phyloP scores from a whole-genome alignment of 1,140 invertebrate genomes.

The Lanistes nyassanus region DNA sequence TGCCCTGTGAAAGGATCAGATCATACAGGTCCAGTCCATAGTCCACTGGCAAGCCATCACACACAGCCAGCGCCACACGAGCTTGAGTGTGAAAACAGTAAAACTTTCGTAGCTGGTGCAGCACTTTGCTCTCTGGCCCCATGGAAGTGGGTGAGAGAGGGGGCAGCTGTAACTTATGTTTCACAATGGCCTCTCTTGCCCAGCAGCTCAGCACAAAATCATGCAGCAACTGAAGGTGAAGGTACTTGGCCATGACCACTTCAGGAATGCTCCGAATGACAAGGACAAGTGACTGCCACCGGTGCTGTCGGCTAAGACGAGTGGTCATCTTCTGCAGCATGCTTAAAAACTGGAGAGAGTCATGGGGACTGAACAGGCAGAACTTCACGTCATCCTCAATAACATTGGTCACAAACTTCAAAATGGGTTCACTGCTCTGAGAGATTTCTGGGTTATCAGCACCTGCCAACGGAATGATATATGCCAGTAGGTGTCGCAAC shows the following conservation, averaged over 20 bases:
- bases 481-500: conserved; percentile 54
- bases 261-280: conserved; percentile 54
- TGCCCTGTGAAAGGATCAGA: conserved; percentile 39
- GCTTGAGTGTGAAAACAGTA: conserved; percentile 42
- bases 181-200: conserved; percentile 15
- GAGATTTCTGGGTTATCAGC: conserved; percentile 55
- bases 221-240: conserved; percentile 44
- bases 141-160: conserved; percentile 9
- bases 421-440: conserved; percentile 52
- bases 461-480: conserved; percentile 56
- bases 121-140: conserved; percentile 9
- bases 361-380: conserved; percentile 57
- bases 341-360: conserved; percentile 46
- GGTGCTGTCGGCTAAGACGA: conserved; percentile 40
- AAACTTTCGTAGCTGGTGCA: conserved; percentile 39
- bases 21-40: conserved; percentile 54
- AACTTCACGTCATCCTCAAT: conserved; percentile 54
- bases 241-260: conserved; percentile 35
- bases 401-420: conserved; percentile 59
- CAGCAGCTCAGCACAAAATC: conserved; percentile 56
- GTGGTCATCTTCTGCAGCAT: conserved; percentile 50
- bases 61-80: conserved; percentile 48
- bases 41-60: conserved; percentile 50
- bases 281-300: conserved; percentile 50
- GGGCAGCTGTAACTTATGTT: not conserved